Evolutionary conservation across 1,140 invertebrate genomes (phyloP).

Genomic region (Drosophila varians): DNA sequence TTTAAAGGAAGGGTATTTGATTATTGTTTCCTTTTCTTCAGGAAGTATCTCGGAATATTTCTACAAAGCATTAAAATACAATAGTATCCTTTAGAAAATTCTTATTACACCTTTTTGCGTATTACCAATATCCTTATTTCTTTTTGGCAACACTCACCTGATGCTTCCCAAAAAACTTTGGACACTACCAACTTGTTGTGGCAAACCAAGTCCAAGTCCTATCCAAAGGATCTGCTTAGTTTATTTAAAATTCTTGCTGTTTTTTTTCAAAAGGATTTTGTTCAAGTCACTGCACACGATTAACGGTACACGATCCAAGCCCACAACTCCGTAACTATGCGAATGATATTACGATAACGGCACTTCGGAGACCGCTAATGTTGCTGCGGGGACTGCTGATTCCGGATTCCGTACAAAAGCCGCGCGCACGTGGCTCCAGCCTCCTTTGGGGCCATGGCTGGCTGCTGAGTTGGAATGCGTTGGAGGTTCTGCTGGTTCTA

Average conservation of each 20-base stretch:
- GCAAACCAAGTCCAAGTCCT: conserved; percentile 34
- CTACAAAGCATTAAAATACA: no score
- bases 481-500: no score
- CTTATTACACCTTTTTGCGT: background rate
- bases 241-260: no score
- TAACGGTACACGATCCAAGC: conserved; percentile 28
- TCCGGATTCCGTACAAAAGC: conserved; percentile 36
- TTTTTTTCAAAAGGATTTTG: background rate
- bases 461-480: background rate
- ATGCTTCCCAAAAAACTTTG: conserved; percentile 8
- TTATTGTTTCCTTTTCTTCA: no score
- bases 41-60: no score
- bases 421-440: conserved; percentile 59
- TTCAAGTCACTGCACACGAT: conserved; percentile 15
- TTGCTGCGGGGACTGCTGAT: conserved; percentile 4
- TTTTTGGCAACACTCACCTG: conserved; percentile 18
- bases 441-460: conserved; percentile 22
- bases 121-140: background rate
- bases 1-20: no score
- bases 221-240: background rate
- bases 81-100: no score
- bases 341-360: background rate
- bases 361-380: background rate
- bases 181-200: conserved; percentile 61
- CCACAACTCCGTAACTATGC: background rate